Base-by-base conservation (phyloP, 2,888 invertebrate genomes). In the Phengaris arion region DNA sequence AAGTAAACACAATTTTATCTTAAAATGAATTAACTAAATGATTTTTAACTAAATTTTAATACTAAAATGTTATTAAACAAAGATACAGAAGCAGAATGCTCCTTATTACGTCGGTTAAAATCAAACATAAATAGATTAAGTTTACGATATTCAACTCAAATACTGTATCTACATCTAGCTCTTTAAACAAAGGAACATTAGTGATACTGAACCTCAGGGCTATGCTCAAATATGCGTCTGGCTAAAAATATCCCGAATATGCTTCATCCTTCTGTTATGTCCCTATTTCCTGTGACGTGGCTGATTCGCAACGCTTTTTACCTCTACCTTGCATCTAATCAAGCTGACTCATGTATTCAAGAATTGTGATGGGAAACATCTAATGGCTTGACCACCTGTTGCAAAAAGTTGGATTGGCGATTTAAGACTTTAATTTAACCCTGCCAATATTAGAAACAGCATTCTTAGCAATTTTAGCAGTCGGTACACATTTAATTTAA, bases 231-330 rank as follows among this genome's bases (percentile, higher is more conserved):
- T 75, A 57, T 68, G 69, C 70, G 78, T 74, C 76, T 75, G 74
- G 77, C 74, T 74, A 69, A 77, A 78, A 78, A 79, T 80, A 77
- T 75, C 75, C 74, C 69, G 74, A 74, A 78, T 77, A 46, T 68
- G 68, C 46, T 54, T 72, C 54, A 72, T 72, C 45, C 72, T 72
- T 35, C 54, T 22, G 54, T 9, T 52, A 72, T 72, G 72, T 72
- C 72, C 52, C 13, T 72, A 12, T 72, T 72, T 72, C 72, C 72
- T 72, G 72, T 72, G 70, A 70, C 70, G 72, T 72, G 51, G 52
- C 70, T 52, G 45, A 45, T 15, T 22, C 35, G 52, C 54, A 10
- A 64, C 35, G 52, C 22, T 35, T 72, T 69, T 69, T 48, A n/a
- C 15, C 54, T 69, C 15, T 10, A n/a, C 9, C 7, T 9, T 48